Conservation (phyloP, 2,797 vertebrate species). For the Pachyuromys duprasi region DNA sequence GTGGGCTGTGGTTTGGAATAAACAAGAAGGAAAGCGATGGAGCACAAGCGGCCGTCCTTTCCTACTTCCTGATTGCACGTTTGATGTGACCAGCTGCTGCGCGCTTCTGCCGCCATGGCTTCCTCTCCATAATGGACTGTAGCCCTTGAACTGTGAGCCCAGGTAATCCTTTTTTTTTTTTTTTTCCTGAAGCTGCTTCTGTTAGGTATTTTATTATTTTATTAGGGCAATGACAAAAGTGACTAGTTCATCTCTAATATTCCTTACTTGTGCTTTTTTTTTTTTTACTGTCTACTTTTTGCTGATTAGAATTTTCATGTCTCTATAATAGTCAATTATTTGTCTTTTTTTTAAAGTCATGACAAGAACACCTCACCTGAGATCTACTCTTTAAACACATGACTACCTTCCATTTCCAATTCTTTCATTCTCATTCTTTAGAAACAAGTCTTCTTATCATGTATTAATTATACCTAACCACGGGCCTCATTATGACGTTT, state of each 20-base stretch:
- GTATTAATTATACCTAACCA: too few species aligned
- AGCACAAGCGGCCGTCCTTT: not conserved
- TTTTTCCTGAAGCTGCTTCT: not conserved
- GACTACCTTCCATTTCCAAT: too few species aligned
- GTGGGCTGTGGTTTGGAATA: not conserved
- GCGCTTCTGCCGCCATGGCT: not conserved
- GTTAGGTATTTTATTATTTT: not conserved
- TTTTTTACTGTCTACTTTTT: not conserved
- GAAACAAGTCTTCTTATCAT: too few species aligned
- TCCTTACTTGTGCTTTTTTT: not conserved
- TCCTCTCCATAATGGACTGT: fast-evolving
- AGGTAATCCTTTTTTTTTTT: not conserved
- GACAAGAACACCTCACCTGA: not conserved
- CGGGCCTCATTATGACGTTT: too few species aligned
- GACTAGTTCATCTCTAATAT: too few species aligned
- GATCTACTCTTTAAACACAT: too few species aligned
- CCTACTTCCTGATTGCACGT: not conserved
- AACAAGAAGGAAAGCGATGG: not conserved
- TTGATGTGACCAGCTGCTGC: not conserved
- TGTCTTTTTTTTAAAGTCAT: not conserved
- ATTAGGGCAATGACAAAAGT: not conserved
- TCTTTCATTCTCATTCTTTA: too few species aligned
- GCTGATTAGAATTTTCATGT: not conserved
- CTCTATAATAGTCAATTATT: not conserved
- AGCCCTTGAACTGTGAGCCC: not conserved